Evolutionary conservation across 1,140 invertebrate genomes (phyloP).

Genomic region (Lepidotrigona ventralis): DNA sequence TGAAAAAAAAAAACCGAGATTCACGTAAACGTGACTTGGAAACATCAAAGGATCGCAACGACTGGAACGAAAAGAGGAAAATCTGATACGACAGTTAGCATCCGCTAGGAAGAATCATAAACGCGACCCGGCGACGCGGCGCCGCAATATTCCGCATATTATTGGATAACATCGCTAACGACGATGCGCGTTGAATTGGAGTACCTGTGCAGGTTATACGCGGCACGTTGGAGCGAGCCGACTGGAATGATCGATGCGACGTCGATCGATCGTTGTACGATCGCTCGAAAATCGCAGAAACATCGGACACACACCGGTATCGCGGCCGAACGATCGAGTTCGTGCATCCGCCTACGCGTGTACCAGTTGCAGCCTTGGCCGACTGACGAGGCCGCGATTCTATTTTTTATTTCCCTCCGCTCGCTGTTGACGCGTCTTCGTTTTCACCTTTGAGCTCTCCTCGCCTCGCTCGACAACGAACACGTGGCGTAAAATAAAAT

Average conservation of each 20-base stretch:
- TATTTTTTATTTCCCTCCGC: conserved; percentile 37
- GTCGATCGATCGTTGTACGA: conserved; percentile 6
- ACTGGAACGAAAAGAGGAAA: background rate
- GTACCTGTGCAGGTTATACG: background rate
- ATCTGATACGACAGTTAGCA: conserved; percentile 1
- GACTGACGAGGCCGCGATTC: conserved; percentile 27
- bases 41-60: too few relatives aligned
- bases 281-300: conserved; percentile 38
- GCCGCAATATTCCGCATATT: conserved; percentile 1
- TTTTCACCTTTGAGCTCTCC: conserved; percentile 36
- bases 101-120: background rate
- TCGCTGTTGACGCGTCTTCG: conserved; percentile 30
- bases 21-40: background rate
- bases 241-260: background rate
- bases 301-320: background rate
- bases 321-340: conserved; percentile 10
- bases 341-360: conserved; percentile 38
- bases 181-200: background rate
- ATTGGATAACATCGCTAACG: background rate
- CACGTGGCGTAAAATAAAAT: too few relatives aligned
- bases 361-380: conserved; percentile 53
- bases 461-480: too few relatives aligned
- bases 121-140: background rate
- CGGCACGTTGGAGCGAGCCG: conserved; percentile 5
- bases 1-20: too few relatives aligned